phyloP scores from a whole-genome alignment of 2,888 invertebrate genomes.

The Ormia ochracea region DNA sequence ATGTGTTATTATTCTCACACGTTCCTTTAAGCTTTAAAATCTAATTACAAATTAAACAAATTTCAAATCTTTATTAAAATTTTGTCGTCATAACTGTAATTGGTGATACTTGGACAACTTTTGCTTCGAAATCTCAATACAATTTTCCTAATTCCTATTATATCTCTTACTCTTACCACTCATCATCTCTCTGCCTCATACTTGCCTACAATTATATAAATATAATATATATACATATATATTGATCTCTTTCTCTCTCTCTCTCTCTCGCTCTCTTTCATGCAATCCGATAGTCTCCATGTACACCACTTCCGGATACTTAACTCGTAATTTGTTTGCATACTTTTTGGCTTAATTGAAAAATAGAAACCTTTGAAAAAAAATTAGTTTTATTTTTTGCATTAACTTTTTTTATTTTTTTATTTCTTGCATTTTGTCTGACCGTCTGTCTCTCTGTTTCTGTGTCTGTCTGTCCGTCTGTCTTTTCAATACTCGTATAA shows the following conservation, averaged over 20 bases:
- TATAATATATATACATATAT: neutral
- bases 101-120: constrained; percentile 5
- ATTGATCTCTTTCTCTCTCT: neutral
- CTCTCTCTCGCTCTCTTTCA: neutral
- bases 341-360: constrained; percentile 34
- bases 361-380: constrained; percentile 19
- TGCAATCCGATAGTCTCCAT: constrained; percentile 53
- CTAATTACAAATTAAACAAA: constrained; percentile 24
- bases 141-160: neutral
- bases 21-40: constrained; percentile 30
- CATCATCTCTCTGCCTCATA: neutral
- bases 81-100: constrained; percentile 5
- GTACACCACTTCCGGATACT: constrained; percentile 58
- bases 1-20: constrained; percentile 75
- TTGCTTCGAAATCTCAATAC: neutral
- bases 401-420: too few relatives aligned
- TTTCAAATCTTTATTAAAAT: neutral
- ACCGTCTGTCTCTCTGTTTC: too few relatives aligned
- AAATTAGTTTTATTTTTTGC: constrained; percentile 44
- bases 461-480: constrained; percentile 7
- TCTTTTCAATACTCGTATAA: constrained; percentile 18
- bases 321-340: constrained; percentile 47
- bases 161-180: neutral
- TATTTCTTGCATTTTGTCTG: too few relatives aligned
- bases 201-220: too few relatives aligned